Percentiles rank a stretch among this genome's conserved stretches.
Evolutionary conservation across 2,113 vertebrate species (phyloP).

Genomic region (Morphnarchus princeps): DNA sequence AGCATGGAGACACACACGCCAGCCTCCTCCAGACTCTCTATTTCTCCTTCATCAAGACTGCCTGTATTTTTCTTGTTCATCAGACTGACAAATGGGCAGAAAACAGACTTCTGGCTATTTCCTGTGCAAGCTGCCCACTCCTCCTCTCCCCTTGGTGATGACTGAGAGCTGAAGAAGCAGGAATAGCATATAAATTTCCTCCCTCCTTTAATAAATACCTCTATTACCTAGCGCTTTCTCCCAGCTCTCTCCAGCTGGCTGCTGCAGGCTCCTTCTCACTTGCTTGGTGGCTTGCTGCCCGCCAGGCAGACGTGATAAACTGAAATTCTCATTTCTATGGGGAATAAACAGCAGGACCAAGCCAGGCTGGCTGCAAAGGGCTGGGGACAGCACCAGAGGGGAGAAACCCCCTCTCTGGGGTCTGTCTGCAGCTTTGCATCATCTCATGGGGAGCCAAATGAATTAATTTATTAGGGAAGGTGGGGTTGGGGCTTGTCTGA

Average conservation of each 20-base stretch:
- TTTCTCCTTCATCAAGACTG: background rate
- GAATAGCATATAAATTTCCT: conserved; percentile 59
- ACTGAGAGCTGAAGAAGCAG: conserved; percentile 45
- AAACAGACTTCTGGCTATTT: conserved; percentile 62
- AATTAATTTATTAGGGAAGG: background rate
- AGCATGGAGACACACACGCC: accelerated
- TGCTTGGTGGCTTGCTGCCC: background rate
- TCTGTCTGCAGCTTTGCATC: background rate
- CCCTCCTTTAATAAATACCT: conserved; percentile 60
- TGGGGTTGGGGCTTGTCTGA: background rate
- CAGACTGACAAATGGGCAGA: conserved; percentile 58
- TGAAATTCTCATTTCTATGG: background rate
- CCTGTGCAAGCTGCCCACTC: conserved; percentile 32
- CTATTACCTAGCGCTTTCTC: conserved; percentile 30
- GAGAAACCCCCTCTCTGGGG: background rate
- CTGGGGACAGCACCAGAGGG: background rate
- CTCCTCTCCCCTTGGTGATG: conserved; percentile 33
- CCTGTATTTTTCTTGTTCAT: conserved; percentile 41
- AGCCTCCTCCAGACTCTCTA: background rate
- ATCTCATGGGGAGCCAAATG: accelerated
- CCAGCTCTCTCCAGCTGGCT: background rate
- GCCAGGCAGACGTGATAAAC: conserved; percentile 14
- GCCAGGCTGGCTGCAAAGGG: background rate
- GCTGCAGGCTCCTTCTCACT: background rate
- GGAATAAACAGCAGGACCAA: background rate